Evolutionary conservation across 2,888 invertebrate species (phyloP), one percentile per base, ranked within the genome.

Genomic region (Plutella xylostella): DNA sequence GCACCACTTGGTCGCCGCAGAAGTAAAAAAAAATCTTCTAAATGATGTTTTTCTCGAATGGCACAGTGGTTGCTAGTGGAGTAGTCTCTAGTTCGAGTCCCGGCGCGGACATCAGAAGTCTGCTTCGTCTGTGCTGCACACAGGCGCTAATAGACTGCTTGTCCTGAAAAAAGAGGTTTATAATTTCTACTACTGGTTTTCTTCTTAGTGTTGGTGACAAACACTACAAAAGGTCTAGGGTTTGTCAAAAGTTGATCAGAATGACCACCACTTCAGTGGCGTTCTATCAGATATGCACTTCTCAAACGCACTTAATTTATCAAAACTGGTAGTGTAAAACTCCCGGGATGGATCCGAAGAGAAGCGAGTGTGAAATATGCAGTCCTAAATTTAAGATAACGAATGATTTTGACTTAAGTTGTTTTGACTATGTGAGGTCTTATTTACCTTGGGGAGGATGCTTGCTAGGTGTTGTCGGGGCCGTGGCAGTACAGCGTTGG

Each of bases 401-500:
- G 25, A 25, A 25, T 5, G 5, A 25, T 25, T 11, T 25, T 25
- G 25, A n/a, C n/a, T n/a, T n/a, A 25, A 25, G 25, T 25, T 25
- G 11, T 25, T 25, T 25, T 25, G 25, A 25, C 25, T 11, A 11
- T 7, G 5, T 25, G 5, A 11, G 25, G 6, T 25, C 25, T 7
- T 25, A 11, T 25, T 33, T 15, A 39, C 39, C 39, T 39, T 11
- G 25, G 7, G 11, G 17, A 3, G 9, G 11, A 15, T 12, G 17
- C n/a, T 3, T 20, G 39, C 39, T 39, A 39, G 22, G 39, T 15
- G 28, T 22, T 22, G 25, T 39, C 39, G 1, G 22, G 15, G 2
- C 14, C 39, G 39, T 39, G 39, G 11, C 39, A 39, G 22, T 25
- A 39, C 9, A 39, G 18, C 39, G 39, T 25, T 2, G 39, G 25